Evolutionary conservation across 2,888 invertebrate genomes (phyloP).

Genomic region (Caenorhabditis uteleia): DNA sequence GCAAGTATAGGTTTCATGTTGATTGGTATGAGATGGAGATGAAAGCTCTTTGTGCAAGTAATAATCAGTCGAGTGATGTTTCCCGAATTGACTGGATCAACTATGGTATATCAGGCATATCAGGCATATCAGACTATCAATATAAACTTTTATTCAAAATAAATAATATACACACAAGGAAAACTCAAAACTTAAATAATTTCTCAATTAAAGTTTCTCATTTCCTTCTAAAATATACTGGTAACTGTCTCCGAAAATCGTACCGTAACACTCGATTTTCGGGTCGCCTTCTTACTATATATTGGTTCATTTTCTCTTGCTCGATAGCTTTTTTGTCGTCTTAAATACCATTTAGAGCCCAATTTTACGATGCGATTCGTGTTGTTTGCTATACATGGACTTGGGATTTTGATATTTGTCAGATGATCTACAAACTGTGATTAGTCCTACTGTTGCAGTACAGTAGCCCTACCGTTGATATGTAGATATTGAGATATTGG

Average conservation of each 20-base stretch:
- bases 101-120: no score
- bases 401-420: constrained; percentile 33
- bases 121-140: no score
- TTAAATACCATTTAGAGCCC: constrained; percentile 35
- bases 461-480: constrained; percentile 20
- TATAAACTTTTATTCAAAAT: no score
- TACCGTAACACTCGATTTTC: constrained; percentile 16
- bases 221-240: constrained; percentile 34
- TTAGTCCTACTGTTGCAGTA: constrained; percentile 1
- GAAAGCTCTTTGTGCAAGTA: no score
- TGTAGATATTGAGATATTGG: constrained; percentile 33
- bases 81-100: no score
- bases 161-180: no score
- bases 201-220: neutral
- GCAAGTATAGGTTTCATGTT: no score
- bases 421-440: constrained; percentile 4
- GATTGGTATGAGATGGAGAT: no score
- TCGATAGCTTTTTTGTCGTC: no score
- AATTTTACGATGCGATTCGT: constrained; percentile 31
- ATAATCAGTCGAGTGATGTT: no score
- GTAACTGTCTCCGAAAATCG: constrained; percentile 35
- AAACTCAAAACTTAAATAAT: neutral
- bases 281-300: no score
- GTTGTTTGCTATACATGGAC: constrained; percentile 26
- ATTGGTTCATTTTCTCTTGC: no score